Conservation (phyloP, 2,797 vertebrate genomes). For the Serranus cabrilla region DNA sequence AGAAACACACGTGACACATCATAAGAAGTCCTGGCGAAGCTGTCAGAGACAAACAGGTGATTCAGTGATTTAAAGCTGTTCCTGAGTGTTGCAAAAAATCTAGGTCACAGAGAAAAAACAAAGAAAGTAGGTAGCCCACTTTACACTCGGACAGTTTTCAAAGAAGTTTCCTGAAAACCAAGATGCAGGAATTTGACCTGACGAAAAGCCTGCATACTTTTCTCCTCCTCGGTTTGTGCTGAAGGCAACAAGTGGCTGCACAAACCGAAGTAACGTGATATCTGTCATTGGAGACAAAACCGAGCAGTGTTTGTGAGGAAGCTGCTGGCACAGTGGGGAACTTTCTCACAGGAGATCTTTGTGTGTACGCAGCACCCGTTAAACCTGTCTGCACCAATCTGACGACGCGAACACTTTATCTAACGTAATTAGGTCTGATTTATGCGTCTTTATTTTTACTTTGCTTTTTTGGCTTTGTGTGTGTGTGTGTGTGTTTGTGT, state of each 20-base stretch:
- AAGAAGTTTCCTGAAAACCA: constrained; percentile 45
- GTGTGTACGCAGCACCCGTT: constrained; percentile 36
- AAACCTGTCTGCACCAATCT: constrained; percentile 34
- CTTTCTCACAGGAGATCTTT: constrained; percentile 60
- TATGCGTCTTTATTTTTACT: neutral
- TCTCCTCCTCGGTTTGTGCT: constrained; percentile 15
- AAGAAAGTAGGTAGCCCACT: constrained; percentile 22
- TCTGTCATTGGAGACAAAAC: constrained; percentile 45
- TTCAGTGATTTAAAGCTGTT: neutral
- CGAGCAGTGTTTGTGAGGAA: neutral
- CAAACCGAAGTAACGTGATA: constrained; percentile 55
- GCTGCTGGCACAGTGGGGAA: constrained; percentile 18
- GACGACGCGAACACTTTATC: neutral
- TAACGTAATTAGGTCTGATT: neutral
- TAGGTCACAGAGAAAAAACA: neutral
- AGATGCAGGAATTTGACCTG: constrained; percentile 38
- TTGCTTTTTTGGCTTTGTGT: neutral
- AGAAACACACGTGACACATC: constrained; percentile 5
- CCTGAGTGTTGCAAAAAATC: neutral
- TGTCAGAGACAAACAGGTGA: neutral
- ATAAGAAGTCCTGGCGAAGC: neutral
- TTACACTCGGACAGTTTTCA: constrained; percentile 40
- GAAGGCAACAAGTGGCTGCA: constrained; percentile 26
- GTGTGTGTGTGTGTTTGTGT: neutral
- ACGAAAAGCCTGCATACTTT: constrained; percentile 35